Evolutionary conservation across 2,888 invertebrate species (phyloP).

Genomic region (Schizotus pectinicornis): DNA sequence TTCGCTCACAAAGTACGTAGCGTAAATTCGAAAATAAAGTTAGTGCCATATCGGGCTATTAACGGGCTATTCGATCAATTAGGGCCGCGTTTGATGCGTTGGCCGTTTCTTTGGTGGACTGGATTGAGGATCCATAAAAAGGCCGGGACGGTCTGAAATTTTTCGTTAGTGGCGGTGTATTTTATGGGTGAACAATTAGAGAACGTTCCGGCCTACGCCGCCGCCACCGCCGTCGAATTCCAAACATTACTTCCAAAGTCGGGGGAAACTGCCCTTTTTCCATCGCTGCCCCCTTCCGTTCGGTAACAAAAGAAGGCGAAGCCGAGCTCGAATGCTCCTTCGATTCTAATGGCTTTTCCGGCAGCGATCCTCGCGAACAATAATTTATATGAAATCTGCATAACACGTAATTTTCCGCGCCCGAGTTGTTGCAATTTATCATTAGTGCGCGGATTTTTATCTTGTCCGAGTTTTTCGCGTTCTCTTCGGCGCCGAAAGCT

Average conservation of each 20-base stretch:
- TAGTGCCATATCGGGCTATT: no score
- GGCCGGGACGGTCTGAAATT: no score
- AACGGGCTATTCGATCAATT: no score
- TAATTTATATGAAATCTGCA: constrained; percentile 22
- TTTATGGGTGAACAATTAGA: no score
- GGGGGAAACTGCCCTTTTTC: constrained; percentile 13
- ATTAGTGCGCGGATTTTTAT: constrained; percentile 6
- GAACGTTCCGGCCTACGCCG: no score
- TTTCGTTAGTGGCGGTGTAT: no score
- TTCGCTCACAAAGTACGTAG: no score
- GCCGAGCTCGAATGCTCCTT: constrained; percentile 7
- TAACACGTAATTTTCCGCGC: constrained; percentile 9
- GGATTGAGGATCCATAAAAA: no score
- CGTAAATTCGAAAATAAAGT: no score
- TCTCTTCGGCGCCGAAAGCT: constrained; percentile 2
- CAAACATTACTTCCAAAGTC: constrained; percentile 14
- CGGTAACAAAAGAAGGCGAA: constrained; percentile 11
- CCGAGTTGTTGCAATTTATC: constrained; percentile 10
- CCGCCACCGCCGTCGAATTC: no score
- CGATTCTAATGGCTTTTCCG: constrained; percentile 21
- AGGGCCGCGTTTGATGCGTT: no score
- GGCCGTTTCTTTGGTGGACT: no score
- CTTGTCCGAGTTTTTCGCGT: not conserved
- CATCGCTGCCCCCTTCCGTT: constrained; percentile 7
- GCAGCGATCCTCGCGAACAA: constrained; percentile 8